Conservation (phyloP, 2,888 invertebrate species). For the Barypeithes pellucidus region DNA sequence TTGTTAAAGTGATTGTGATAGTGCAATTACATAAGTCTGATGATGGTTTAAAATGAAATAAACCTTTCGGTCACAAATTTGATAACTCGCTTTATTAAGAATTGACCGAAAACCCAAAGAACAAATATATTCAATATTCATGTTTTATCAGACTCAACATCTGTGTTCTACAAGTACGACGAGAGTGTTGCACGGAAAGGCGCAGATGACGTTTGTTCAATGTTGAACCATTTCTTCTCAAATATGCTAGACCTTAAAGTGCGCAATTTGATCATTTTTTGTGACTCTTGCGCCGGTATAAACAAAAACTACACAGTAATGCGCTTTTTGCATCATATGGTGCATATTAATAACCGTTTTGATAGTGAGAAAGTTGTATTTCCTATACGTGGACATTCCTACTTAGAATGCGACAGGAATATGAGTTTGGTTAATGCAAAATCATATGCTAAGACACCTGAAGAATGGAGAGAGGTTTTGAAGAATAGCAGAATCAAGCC, state of each 20-base stretch:
- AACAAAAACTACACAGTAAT: constrained; percentile 19
- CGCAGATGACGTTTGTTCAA: constrained; percentile 12
- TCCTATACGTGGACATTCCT: constrained; percentile 7
- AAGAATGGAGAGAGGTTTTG: too few relatives aligned
- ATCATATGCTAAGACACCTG: too few relatives aligned
- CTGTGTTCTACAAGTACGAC: constrained; percentile 8
- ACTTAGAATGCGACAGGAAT: constrained; percentile 1
- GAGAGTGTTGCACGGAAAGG: constrained; percentile 9
- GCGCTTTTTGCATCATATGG: constrained; percentile 12
- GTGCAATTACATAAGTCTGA: too few relatives aligned
- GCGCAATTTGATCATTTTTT: constrained; percentile 12
- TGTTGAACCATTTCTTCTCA: constrained; percentile 9
- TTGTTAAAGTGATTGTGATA: too few relatives aligned
- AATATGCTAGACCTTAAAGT: constrained; percentile 3
- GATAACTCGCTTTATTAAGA: too few relatives aligned
- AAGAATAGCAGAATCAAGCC: neutral
- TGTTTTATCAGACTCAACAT: constrained; percentile 10
- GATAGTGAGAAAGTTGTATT: neutral
- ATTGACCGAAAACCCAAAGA: too few relatives aligned
- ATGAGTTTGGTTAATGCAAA: neutral
- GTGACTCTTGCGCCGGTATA: neutral
- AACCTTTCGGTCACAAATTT: too few relatives aligned
- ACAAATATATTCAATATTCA: constrained; percentile 14
- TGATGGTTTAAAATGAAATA: too few relatives aligned
- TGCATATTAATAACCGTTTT: neutral